phyloP scores from a whole-genome alignment of 2,113 vertebrate species.

The Labeo rohita region DNA sequence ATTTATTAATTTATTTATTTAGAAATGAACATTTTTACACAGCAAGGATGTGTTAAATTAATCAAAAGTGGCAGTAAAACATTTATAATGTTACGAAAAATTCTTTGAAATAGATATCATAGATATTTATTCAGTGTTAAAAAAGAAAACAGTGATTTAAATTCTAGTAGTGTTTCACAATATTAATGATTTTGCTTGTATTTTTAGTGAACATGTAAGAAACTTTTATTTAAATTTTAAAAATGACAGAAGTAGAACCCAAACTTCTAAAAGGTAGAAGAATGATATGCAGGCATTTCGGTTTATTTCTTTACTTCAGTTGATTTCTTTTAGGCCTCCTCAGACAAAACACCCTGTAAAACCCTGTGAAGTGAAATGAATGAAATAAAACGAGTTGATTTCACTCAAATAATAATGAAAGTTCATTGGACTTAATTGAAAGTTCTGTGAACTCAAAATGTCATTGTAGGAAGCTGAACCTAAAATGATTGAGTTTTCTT shows the following conservation, averaged over 20 bases:
- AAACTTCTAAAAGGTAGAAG: background rate
- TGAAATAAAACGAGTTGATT: too few relatives aligned
- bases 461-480: too few relatives aligned
- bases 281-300: background rate
- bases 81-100: background rate
- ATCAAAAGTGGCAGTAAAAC: background rate
- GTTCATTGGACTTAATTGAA: too few relatives aligned
- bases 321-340: background rate
- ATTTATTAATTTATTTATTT: too few relatives aligned
- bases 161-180: background rate
- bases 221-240: background rate
- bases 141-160: background rate
- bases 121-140: background rate
- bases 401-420: too few relatives aligned
- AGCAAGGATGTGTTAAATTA: background rate
- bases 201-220: background rate
- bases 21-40: background rate
- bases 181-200: background rate
- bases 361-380: too few relatives aligned
- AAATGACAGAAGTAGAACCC: background rate
- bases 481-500: too few relatives aligned
- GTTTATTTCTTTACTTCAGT: background rate
- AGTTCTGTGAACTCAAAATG: too few relatives aligned
- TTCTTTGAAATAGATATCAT: background rate
- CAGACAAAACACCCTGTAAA: background rate